Conservation (phyloP, 2,113 vertebrate species). For the Caranx ignobilis region DNA sequence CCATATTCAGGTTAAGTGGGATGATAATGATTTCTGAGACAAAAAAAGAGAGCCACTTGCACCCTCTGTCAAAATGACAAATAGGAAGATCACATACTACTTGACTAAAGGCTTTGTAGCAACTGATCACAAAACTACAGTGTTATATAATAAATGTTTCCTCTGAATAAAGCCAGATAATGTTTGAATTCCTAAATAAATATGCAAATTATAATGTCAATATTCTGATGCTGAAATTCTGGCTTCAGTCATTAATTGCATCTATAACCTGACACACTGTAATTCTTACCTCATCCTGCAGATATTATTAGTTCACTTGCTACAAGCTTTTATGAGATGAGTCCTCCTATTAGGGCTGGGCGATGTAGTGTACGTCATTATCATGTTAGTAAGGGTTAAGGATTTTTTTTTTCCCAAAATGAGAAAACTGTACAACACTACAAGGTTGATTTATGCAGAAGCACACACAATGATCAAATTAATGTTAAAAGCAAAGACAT, state of each 20-base stretch:
- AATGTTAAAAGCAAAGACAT: conserved; percentile 15
- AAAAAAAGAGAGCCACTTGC: conserved; percentile 25
- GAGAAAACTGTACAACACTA: background rate
- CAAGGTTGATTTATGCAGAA: background rate
- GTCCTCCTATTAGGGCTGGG: background rate
- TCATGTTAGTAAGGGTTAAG: background rate
- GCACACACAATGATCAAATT: background rate
- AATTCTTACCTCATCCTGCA: background rate
- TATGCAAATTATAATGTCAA: background rate
- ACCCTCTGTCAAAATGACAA: conserved; percentile 20
- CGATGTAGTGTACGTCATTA: background rate
- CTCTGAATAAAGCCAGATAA: conserved; percentile 34
- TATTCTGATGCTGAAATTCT: conserved; percentile 25
- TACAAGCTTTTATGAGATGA: background rate
- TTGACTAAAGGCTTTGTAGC: conserved; percentile 12
- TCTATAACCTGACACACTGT: background rate
- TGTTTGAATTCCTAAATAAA: conserved; percentile 20
- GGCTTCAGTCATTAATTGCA: conserved; percentile 1
- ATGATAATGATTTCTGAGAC: conserved; percentile 21
- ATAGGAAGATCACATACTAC: conserved; percentile 26
- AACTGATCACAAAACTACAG: conserved; percentile 1
- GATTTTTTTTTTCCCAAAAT: background rate
- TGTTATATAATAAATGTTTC: conserved; percentile 15
- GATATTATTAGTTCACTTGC: background rate
- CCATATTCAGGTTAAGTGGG: conserved; percentile 23